Evolutionary conservation across 2,113 vertebrate genomes (phyloP).

Genomic region (Pachypanchax playfairii): DNA sequence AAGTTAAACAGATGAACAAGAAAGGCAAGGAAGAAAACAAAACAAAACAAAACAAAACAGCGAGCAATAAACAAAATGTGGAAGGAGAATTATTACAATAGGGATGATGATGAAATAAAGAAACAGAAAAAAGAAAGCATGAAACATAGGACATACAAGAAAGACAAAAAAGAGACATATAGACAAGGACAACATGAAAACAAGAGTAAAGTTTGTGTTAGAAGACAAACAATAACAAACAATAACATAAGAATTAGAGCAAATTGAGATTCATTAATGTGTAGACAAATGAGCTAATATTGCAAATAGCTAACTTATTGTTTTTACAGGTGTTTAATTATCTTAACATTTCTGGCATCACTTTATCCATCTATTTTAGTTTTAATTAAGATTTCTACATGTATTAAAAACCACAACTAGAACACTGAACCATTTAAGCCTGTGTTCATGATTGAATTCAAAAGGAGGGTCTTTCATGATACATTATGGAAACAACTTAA

Average conservation of each 20-base stretch:
- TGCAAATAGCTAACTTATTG: not conserved
- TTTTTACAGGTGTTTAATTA: no score
- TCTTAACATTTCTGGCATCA: no score
- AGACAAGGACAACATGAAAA: conserved; percentile 70
- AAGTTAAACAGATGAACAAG: not conserved
- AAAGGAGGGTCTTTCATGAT: no score
- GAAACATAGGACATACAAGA: conserved; percentile 44
- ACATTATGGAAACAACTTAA: no score
- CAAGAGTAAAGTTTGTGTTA: conserved; percentile 70
- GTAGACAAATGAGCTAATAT: not conserved
- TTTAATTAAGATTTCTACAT: no score
- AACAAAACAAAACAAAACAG: conserved; percentile 3
- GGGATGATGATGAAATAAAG: not conserved
- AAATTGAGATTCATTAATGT: conserved; percentile 9
- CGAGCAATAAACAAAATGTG: conserved; percentile 1
- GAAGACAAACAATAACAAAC: conserved; percentile 59
- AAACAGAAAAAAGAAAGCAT: conserved; percentile 40
- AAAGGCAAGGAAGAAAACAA: not conserved
- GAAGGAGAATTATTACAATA: not conserved
- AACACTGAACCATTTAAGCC: no score
- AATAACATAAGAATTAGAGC: conserved; percentile 17
- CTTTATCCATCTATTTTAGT: no score
- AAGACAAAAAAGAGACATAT: conserved; percentile 51
- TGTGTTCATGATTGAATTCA: no score
- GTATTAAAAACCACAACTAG: no score